Evolutionary conservation across 2,797 vertebrate species (phyloP).

Genomic region (Micropoecilia bifurca): DNA sequence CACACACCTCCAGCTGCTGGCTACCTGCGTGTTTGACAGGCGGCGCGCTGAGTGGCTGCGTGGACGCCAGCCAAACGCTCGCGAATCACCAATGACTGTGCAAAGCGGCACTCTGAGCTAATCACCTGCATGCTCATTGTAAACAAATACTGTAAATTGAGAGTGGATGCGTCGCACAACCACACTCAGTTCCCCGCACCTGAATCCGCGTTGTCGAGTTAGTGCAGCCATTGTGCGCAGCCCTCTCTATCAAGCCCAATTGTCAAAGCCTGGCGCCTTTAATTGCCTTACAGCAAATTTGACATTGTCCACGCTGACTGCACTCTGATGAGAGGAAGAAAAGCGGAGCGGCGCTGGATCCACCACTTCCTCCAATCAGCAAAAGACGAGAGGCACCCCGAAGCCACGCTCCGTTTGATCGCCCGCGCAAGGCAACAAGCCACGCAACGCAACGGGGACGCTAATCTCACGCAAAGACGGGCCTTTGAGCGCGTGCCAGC

Average conservation of each 20-base stretch:
- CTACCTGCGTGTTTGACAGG: constrained; percentile 65
- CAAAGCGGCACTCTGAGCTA: constrained; percentile 62
- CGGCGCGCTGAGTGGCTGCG: constrained; percentile 55
- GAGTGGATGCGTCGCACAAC: constrained; percentile 22
- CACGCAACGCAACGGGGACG: constrained; percentile 46
- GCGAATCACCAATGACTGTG: constrained; percentile 74
- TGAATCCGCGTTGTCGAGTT: constrained; percentile 19
- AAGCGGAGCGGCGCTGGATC: constrained; percentile 46
- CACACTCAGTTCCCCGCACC: background rate
- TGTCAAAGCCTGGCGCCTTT: constrained; percentile 50
- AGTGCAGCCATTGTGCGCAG: constrained; percentile 13
- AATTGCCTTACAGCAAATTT: constrained; percentile 73
- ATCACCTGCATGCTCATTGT: constrained; percentile 59
- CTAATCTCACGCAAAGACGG: constrained; percentile 70
- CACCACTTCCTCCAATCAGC: constrained; percentile 62
- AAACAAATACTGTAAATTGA: constrained; percentile 28
- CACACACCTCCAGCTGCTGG: constrained; percentile 53
- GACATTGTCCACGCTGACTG: constrained; percentile 66
- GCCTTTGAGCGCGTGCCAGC: constrained; percentile 61
- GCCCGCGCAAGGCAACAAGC: constrained; percentile 37
- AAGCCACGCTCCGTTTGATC: constrained; percentile 32
- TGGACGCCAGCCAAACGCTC: constrained; percentile 66
- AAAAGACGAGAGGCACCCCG: constrained; percentile 34
- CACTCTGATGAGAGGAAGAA: constrained; percentile 56
- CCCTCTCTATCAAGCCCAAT: constrained; percentile 49